Conservation (phyloP, 2,888 invertebrate species). For the Craniophora ligustri region DNA sequence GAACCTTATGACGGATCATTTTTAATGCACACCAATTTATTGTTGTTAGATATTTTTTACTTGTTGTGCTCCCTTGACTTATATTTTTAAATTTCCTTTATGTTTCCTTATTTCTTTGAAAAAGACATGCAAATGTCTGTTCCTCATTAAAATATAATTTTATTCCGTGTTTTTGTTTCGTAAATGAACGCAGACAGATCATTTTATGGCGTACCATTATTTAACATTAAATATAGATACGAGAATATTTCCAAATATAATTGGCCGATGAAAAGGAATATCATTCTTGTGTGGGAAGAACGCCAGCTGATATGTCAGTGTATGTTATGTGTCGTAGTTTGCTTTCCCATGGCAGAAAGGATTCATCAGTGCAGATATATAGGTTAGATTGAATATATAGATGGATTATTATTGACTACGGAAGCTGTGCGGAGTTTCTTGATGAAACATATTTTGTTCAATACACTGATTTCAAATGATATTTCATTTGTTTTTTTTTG, state of each 20-base stretch:
- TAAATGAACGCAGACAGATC: background rate
- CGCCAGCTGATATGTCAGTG: conserved; percentile 8
- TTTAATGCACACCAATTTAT: too few species aligned
- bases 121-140: conserved; percentile 18
- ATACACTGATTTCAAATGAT: too few species aligned
- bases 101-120: conserved; percentile 11
- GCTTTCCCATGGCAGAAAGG: conserved; percentile 11
- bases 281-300: conserved; percentile 15
- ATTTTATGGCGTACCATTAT: background rate
- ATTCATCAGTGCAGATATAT: conserved; percentile 16
- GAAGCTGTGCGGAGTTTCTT: too few species aligned
- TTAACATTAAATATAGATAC: background rate
- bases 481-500: too few species aligned
- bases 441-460: too few species aligned
- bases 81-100: conserved; percentile 13
- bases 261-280: background rate
- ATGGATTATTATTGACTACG: too few species aligned
- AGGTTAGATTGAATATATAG: conserved; percentile 9
- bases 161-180: conserved; percentile 20
- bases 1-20: too few species aligned
- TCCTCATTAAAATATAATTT: conserved; percentile 30
- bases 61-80: background rate
- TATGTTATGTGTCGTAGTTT: background rate
- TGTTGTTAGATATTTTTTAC: too few species aligned
- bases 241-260: background rate